Percentiles rank a stretch among this genome's conserved stretches.
Conservation (phyloP, 2,113 vertebrate genomes). For the Candoia aspera region DNA sequence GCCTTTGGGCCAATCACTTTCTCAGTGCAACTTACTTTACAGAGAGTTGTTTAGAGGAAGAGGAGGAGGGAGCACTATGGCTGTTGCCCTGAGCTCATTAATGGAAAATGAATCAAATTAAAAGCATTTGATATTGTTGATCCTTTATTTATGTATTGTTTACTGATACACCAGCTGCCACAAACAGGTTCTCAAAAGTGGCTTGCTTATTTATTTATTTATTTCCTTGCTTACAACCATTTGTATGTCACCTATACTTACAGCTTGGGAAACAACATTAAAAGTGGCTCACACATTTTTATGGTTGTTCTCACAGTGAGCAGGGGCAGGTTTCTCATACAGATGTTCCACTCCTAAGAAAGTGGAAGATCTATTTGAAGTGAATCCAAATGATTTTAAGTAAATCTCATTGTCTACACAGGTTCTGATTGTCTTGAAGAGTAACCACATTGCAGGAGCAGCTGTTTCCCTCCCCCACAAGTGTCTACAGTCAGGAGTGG, state of each 20-base stretch:
- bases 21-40: neutral
- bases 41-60: neutral
- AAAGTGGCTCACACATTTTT: neutral
- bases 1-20: neutral
- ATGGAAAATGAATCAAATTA: neutral
- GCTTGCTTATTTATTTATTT: neutral
- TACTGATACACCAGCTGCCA: neutral
- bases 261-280: neutral
- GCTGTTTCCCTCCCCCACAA: neutral
- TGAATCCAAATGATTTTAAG: neutral
- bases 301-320: neutral
- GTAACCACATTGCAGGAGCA: neutral
- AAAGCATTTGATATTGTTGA: neutral
- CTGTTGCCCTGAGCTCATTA: neutral
- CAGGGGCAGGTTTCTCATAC: neutral
- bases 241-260: neutral
- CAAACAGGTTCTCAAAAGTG: neutral
- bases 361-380: neutral
- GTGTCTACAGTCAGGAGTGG: neutral
- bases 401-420: neutral
- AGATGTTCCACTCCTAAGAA: neutral
- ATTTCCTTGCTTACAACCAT: neutral
- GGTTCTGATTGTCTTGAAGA: neutral
- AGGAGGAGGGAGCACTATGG: neutral
- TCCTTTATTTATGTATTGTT: neutral